Evolutionary conservation across 2,888 invertebrate species (phyloP).

Genomic region (Tachina grossa): DNA sequence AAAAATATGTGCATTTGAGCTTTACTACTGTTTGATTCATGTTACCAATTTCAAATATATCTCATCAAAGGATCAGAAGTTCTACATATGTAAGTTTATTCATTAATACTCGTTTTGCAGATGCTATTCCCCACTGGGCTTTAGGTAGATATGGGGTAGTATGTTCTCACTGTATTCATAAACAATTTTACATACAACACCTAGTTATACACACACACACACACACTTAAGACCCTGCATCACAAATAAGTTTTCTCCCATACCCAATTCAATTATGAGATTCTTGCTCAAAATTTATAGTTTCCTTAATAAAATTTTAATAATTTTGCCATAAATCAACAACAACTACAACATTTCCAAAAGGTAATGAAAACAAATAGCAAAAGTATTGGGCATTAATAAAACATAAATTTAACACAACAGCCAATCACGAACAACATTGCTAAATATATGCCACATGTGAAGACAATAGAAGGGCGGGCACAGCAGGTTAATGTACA

Average conservation of each 20-base stretch:
- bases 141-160: too few relatives aligned
- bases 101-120: too few relatives aligned
- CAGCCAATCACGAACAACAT: neutral
- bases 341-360: conserved; percentile 23
- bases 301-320: conserved; percentile 33
- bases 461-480: neutral
- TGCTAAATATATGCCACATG: neutral
- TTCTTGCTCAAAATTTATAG: conserved; percentile 10
- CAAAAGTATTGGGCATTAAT: conserved; percentile 37
- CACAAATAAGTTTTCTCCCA: conserved; percentile 26
- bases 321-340: conserved; percentile 65
- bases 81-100: too few relatives aligned
- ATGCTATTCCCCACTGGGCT: too few relatives aligned
- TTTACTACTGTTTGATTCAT: too few relatives aligned
- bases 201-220: neutral
- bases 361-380: conserved; percentile 13
- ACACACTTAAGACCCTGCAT: neutral
- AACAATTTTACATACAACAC: neutral
- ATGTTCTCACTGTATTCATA: neutral
- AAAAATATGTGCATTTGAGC: too few relatives aligned
- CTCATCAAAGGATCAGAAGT: too few relatives aligned
- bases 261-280: neutral
- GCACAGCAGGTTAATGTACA: neutral
- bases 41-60: too few relatives aligned
- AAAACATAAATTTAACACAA: conserved; percentile 20